Evolutionary conservation across 2,797 vertebrate genomes (phyloP), one percentile per base, ranked within the genome.

Genomic region (Gallinago stenura): DNA sequence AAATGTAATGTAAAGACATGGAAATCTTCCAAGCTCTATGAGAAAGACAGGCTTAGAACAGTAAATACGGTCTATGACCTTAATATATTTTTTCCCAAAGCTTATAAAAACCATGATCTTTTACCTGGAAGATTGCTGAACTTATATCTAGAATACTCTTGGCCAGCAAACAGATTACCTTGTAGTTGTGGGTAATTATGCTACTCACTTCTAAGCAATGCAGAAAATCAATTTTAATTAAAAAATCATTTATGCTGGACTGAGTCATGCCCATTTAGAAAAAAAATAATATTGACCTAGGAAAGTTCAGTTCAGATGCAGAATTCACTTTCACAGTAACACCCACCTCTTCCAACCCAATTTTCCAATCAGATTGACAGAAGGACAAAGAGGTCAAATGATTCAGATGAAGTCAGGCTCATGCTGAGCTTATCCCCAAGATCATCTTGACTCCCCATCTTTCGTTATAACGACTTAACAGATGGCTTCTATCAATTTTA

Each of bases 151-250:
- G 76, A 70, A 68, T 87, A 89, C 69, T 92, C 68, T 82, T 91
- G 78, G 71, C 65, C 62, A 64, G 71, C 91, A 97, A 97, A 92
- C 85, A 96, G 93, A 86, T 84, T 95, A 65, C 31, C 16, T 95
- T 94, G 84, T 96, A 91, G 45, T 58, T 95, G 71, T 75, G 85
- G 78, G 86, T 96, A 92, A 97, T 97, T 95, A 94, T 91, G 89
- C 89, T 87, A 60, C 89, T 95, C 85, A 88, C 92, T 97, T 93
- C 87, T 96, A 97, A 97, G 90, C 93, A 96, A 90, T 86, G 92
- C 79, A 97, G 79, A 95, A 94, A 97, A 96, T 97, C 92, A 91
- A 97, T 97, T 97, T 97, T 95, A 97, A 97, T 97, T 97, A 97
- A 95, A 93, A 97, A 96, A 96, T 95, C 87, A 95, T 96, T 97